Conservation (phyloP, 2,797 vertebrate species). For the Crossoptilon crossoptilon region DNA sequence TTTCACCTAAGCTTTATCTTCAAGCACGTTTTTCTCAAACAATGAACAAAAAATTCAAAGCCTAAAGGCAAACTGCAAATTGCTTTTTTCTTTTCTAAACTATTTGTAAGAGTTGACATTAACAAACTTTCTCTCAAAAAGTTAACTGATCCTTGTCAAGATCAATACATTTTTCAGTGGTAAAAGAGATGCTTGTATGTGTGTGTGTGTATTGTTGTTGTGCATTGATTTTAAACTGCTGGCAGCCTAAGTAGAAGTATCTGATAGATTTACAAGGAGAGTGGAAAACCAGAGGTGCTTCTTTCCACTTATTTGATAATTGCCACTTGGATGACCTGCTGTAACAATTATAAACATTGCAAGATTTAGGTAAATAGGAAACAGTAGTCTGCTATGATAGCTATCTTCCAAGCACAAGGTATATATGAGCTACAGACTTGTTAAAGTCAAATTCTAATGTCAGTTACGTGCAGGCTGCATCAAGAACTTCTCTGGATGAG, state of each 20-base stretch:
- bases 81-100: not conserved
- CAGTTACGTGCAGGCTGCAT: not conserved
- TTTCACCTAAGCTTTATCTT: not conserved
- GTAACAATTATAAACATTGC: conserved; percentile 19
- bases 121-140: conserved; percentile 16
- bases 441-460: not conserved
- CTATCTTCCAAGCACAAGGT: not conserved
- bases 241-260: not conserved
- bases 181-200: not conserved
- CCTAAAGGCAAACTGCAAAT: not conserved
- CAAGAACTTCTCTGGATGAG: not conserved
- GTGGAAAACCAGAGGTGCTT: not conserved
- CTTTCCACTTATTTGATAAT: conserved; percentile 8
- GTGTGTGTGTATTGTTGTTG: not conserved
- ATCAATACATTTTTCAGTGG: not conserved
- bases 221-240: conserved; percentile 33
- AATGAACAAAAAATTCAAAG: conserved; percentile 14
- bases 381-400: not conserved
- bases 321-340: not conserved
- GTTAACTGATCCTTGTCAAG: conserved; percentile 19
- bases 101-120: conserved; percentile 9
- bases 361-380: not conserved
- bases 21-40: not conserved
- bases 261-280: not conserved
- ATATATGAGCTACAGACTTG: not conserved